Evolutionary conservation across 2,113 vertebrate species (phyloP).

Genomic region (Dicentrarchus labrax): DNA sequence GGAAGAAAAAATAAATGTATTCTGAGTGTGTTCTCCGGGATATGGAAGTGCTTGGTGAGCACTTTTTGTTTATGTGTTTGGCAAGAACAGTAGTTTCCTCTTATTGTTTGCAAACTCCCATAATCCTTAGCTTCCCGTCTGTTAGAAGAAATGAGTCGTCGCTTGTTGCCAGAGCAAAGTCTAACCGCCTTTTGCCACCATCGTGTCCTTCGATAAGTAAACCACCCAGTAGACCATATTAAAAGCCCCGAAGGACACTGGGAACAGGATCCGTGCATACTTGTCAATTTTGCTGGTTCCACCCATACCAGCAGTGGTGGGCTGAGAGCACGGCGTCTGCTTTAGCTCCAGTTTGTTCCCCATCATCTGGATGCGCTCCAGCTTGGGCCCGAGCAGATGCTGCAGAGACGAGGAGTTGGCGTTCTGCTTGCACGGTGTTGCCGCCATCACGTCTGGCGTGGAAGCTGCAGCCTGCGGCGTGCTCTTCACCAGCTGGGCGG

Average conservation of each 20-base stretch:
- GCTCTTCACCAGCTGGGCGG: conserved; percentile 86
- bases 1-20: conserved; percentile 53
- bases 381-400: conserved; percentile 89
- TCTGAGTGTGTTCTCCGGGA: conserved; percentile 41
- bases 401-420: conserved; percentile 85
- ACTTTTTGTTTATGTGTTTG: conserved; percentile 53
- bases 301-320: conserved; percentile 83
- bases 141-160: conserved; percentile 27
- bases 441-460: conserved; percentile 87
- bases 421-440: conserved; percentile 78
- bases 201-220: conserved; percentile 98
- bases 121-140: conserved; percentile 36
- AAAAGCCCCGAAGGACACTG: conserved; percentile 97
- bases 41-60: conserved; percentile 40
- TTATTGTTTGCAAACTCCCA: conserved; percentile 49
- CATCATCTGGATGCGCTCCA: conserved; percentile 90
- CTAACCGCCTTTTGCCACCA: conserved; percentile 91
- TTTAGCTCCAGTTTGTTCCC: conserved; percentile 87
- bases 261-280: conserved; percentile 98
- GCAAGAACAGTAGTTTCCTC: conserved; percentile 50
- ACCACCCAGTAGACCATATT: conserved; percentile 99
- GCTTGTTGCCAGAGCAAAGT: conserved; percentile 7
- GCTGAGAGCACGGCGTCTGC: conserved; percentile 82
- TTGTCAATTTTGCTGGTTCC: conserved; percentile 99
- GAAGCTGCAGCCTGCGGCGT: conserved; percentile 86